phyloP scores from a whole-genome alignment of 2,888 invertebrate species.

The Helicoverpa assulta region DNA sequence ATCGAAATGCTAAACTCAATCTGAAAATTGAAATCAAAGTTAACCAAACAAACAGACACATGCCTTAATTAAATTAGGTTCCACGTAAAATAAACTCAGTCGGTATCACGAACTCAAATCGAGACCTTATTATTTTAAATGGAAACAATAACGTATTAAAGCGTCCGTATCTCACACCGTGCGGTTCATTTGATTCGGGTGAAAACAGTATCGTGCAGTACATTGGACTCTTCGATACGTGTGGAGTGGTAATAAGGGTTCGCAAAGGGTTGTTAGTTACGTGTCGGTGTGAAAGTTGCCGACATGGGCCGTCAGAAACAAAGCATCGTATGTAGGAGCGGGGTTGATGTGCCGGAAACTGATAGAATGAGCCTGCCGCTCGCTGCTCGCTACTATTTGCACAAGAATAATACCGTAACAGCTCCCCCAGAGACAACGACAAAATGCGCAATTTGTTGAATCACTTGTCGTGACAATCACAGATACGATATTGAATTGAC shows the following conservation, averaged over 20 bases:
- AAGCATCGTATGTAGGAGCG: constrained; percentile 65
- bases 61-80: constrained; percentile 41
- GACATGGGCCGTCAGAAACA: constrained; percentile 71
- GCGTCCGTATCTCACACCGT: constrained; percentile 51
- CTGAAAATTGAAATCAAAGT: constrained; percentile 45
- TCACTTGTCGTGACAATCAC: constrained; percentile 67
- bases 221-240: constrained; percentile 46
- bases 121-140: constrained; percentile 55
- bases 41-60: constrained; percentile 36
- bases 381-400: constrained; percentile 69
- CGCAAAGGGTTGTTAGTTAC: constrained; percentile 41
- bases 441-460: constrained; percentile 76
- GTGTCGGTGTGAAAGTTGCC: constrained; percentile 63
- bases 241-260: constrained; percentile 43
- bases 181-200: constrained; percentile 30
- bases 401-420: constrained; percentile 68
- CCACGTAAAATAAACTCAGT: constrained; percentile 35
- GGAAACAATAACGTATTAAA: constrained; percentile 46
- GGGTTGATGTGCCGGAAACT: constrained; percentile 79
- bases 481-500: constrained; percentile 57
- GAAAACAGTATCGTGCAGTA: constrained; percentile 43
- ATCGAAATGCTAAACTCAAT: constrained; percentile 41
- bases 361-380: constrained; percentile 71
- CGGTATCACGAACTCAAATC: constrained; percentile 49
- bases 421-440: constrained; percentile 66